A percentile compares a stretch with the other conserved stretches of the same genome.
phyloP scores from a whole-genome alignment of 1,140 invertebrate genomes.

The Holotrichia oblita region DNA sequence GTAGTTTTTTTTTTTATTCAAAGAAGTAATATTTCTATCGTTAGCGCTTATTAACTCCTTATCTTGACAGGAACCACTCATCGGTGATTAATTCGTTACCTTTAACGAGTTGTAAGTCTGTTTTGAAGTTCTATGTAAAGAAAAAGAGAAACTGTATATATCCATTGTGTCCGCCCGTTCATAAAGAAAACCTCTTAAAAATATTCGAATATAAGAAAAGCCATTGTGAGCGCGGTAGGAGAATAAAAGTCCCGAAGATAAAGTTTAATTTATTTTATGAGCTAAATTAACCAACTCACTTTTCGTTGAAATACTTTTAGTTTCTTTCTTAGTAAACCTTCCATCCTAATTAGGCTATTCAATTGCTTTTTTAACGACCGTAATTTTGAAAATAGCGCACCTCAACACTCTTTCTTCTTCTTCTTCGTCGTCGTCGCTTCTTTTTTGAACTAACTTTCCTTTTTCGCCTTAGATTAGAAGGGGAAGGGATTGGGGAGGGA shows the following conservation, averaged over 20 bases:
- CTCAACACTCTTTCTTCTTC: slow-evolving; percentile 24
- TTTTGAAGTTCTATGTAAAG: not conserved
- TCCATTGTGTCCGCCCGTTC: not conserved
- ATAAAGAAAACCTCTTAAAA: not conserved
- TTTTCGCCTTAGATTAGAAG: not conserved
- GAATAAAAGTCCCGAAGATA: slow-evolving; percentile 19
- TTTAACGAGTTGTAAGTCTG: not conserved
- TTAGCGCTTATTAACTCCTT: not conserved
- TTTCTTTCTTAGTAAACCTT: slow-evolving; percentile 13
- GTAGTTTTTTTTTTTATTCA: too few relatives aligned
- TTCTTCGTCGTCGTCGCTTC: too few relatives aligned
- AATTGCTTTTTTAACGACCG: slow-evolving; percentile 19
- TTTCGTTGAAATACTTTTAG: too few relatives aligned
- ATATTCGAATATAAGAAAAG: not conserved
- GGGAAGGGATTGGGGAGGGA: not conserved
- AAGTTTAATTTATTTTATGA: slow-evolving; percentile 32
- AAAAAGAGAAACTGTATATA: too few relatives aligned
- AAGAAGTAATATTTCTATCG: not conserved
- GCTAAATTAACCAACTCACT: slow-evolving; percentile 30
- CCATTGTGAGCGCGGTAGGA: not conserved
- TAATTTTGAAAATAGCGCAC: slow-evolving; percentile 22
- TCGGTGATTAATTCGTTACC: not conserved
- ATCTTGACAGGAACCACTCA: not conserved
- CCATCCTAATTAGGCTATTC: slow-evolving; percentile 19
- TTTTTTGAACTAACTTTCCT: slow-evolving; percentile 7